Conservation (phyloP, 1,140 invertebrate genomes). For the Lithobius niger region DNA sequence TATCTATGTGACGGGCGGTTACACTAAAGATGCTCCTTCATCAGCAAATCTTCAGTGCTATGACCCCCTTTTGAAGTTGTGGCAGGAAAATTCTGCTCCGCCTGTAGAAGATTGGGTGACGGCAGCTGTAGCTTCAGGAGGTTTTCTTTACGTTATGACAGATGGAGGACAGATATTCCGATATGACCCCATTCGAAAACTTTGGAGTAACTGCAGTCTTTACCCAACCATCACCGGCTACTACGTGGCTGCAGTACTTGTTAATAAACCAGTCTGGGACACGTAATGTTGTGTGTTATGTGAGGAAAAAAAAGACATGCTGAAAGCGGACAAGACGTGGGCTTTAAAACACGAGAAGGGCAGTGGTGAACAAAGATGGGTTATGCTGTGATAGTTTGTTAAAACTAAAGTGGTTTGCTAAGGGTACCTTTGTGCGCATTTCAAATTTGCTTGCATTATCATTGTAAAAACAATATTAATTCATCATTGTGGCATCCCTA, state of each 20-base stretch:
- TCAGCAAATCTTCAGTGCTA: background rate
- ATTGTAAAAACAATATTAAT: no score
- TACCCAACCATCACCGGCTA: background rate
- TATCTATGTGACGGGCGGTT: slow-evolving; percentile 4
- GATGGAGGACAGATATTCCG: slow-evolving; percentile 1
- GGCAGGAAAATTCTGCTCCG: background rate
- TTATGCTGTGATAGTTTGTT: no score
- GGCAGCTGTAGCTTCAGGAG: background rate
- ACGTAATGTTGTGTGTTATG: no score
- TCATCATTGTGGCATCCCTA: no score
- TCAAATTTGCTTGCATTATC: no score
- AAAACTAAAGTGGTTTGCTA: no score
- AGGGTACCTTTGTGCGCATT: no score
- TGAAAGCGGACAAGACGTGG: no score
- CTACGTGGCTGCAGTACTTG: slow-evolving; percentile 3
- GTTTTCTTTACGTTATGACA: background rate
- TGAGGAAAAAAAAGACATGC: no score
- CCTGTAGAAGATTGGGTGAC: background rate
- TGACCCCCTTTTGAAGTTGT: background rate
- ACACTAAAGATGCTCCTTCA: background rate
- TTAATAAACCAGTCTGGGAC: background rate
- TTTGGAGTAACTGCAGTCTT: background rate
- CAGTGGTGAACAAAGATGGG: no score
- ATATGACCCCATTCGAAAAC: background rate
- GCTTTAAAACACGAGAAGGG: no score